A percentile compares a stretch with the other conserved stretches of the same genome.
phyloP scores from a whole-genome alignment of 2,888 invertebrate species.

The Volucella inflata region DNA sequence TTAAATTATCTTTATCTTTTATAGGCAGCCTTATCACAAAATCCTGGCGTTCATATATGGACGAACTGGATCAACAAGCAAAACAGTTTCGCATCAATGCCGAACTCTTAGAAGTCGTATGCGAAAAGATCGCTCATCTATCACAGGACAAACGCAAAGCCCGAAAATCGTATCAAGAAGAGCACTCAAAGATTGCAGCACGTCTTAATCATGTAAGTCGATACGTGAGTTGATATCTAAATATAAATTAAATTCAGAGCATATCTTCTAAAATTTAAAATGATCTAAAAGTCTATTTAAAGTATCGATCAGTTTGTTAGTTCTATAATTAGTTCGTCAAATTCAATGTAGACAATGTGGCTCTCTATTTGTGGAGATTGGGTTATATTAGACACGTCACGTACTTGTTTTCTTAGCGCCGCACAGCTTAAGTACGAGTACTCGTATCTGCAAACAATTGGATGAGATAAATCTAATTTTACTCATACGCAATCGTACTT shows the following conservation, averaged over 20 bases:
- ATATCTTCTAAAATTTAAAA: constrained; percentile 24
- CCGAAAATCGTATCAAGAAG: constrained; percentile 94
- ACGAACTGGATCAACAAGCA: constrained; percentile 94
- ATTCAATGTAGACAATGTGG: constrained; percentile 43
- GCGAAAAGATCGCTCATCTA: constrained; percentile 91
- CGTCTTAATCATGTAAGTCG: constrained; percentile 91
- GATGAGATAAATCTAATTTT: constrained; percentile 28
- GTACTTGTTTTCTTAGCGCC: not conserved
- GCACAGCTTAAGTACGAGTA: not conserved
- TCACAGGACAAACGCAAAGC: constrained; percentile 94
- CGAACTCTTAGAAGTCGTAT: constrained; percentile 92
- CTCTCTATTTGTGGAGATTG: constrained; percentile 50
- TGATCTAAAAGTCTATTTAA: constrained; percentile 40
- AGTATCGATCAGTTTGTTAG: constrained; percentile 14
- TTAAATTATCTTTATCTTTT: constrained; percentile 8
- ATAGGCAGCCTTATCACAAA: constrained; percentile 87
- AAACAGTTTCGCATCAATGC: constrained; percentile 93
- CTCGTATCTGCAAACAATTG: constrained; percentile 37
- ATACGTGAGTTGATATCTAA: not conserved
- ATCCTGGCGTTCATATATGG: constrained; percentile 93
- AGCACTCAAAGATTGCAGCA: constrained; percentile 92
- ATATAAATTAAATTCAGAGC: not conserved
- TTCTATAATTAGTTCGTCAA: constrained; percentile 51
- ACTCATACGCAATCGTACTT: not conserved
- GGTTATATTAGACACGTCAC: not conserved